These are phyloP conservation scores for Achlya flavicornis DNA, from an alignment of 2,888 invertebrate genomes.

Conservation along the genomic window DNA sequence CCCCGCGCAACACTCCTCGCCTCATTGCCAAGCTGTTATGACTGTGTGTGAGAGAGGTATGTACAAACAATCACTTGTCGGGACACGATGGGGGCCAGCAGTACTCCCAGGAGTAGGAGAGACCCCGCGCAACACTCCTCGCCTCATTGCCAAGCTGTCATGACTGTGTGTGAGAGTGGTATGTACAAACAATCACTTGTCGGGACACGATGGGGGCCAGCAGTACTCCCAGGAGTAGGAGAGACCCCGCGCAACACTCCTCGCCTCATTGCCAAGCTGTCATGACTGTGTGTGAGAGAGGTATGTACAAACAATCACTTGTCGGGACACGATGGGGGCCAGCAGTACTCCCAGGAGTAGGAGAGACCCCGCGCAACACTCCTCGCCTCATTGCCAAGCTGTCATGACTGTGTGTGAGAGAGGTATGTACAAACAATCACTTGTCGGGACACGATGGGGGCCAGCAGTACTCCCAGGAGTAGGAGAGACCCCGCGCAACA, in stretches of 20 bases:
- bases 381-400: slow-evolving; percentile 47
- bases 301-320: slow-evolving; percentile 29
- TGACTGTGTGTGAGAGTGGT: slow-evolving; percentile 57
- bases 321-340: slow-evolving; percentile 46
- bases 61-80: slow-evolving; percentile 21
- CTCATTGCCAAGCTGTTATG: slow-evolving; percentile 51
- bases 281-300: slow-evolving; percentile 52
- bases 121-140: slow-evolving; percentile 26
- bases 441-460: slow-evolving; percentile 42
- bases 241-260: slow-evolving; percentile 25
- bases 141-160: slow-evolving; percentile 51
- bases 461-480: slow-evolving; percentile 63
- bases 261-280: slow-evolving; percentile 52
- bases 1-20: slow-evolving; percentile 25
- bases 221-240: slow-evolving; percentile 58
- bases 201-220: slow-evolving; percentile 51
- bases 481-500: slow-evolving; percentile 27
- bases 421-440: slow-evolving; percentile 38
- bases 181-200: slow-evolving; percentile 12
- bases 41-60: slow-evolving; percentile 55
- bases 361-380: slow-evolving; percentile 26
- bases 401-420: slow-evolving; percentile 52
- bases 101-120: slow-evolving; percentile 56
- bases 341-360: slow-evolving; percentile 62
- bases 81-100: slow-evolving; percentile 52